These are phyloP conservation scores for Archocentrus centrarchus DNA, from an alignment of 2,113 vertebrate genomes.

Conservation along the genomic window DNA sequence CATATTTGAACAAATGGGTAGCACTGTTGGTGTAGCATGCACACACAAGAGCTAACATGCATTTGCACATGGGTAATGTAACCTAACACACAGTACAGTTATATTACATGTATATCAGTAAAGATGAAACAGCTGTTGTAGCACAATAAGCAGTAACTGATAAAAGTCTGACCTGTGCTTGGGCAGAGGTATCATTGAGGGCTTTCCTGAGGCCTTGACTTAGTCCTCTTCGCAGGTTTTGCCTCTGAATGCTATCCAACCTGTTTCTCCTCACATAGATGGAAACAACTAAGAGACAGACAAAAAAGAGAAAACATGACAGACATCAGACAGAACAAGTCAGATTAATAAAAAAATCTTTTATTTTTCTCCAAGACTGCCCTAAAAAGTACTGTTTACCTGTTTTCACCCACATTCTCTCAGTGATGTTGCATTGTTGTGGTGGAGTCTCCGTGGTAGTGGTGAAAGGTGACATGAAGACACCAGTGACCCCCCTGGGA, in stretches of 20 bases:
- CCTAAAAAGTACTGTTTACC: conserved; percentile 76
- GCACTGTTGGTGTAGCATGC: no score
- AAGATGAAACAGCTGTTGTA: neutral
- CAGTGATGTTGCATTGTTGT: conserved; percentile 91
- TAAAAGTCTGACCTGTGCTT: conserved; percentile 85
- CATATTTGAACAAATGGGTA: neutral
- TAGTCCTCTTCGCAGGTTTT: conserved; percentile 89
- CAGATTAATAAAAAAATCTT: neutral
- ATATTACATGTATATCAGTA: neutral
- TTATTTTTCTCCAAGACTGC: neutral
- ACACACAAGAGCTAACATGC: neutral
- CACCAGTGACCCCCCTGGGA: conserved; percentile 71
- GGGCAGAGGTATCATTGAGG: conserved; percentile 86
- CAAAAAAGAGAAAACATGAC: neutral
- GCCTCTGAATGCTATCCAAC: conserved; percentile 85
- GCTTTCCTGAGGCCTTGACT: conserved; percentile 89
- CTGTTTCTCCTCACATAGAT: conserved; percentile 88
- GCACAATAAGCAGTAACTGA: conserved; percentile 3
- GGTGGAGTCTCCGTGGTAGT: conserved; percentile 84
- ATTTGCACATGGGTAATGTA: no score
- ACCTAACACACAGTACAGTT: neutral
- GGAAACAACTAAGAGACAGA: conserved; percentile 85
- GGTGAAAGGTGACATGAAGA: conserved; percentile 77
- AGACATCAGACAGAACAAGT: conserved; percentile 4
- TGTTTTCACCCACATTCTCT: conserved; percentile 91